Conservation (phyloP, 2,888 invertebrate genomes). For the Athetis lepigone region DNA sequence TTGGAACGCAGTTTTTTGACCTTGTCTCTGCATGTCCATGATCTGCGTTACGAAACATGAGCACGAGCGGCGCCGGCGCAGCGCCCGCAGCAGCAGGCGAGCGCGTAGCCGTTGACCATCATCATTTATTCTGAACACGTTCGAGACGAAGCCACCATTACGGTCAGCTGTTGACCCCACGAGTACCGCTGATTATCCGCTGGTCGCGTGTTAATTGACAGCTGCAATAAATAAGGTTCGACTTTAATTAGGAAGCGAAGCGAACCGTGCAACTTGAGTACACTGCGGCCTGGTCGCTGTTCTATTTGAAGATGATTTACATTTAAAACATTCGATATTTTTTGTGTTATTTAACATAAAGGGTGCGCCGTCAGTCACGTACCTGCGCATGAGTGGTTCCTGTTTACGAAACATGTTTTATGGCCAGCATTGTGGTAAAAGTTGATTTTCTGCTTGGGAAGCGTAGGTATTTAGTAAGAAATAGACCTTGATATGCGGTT, state of each 20-base stretch:
- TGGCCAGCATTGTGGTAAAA: slow-evolving; percentile 84
- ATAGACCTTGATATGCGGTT: slow-evolving; percentile 72
- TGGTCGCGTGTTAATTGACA: slow-evolving; percentile 25
- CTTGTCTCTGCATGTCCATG: slow-evolving; percentile 67
- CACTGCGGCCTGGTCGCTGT: slow-evolving; percentile 9
- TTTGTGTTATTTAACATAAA: slow-evolving; percentile 59
- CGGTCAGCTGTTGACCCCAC: slow-evolving; percentile 44
- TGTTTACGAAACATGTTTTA: slow-evolving; percentile 87
- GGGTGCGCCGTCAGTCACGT: slow-evolving; percentile 60
- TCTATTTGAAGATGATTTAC: slow-evolving; percentile 58
- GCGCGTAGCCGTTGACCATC: slow-evolving; percentile 45
- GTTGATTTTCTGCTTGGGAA: slow-evolving; percentile 86
- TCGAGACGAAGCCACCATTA: slow-evolving; percentile 44
- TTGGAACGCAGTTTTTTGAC: slow-evolving; percentile 65
- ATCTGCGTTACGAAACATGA: slow-evolving; percentile 66
- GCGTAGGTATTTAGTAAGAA: slow-evolving; percentile 74
- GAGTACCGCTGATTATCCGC: slow-evolving; percentile 17
- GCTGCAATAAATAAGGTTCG: slow-evolving; percentile 4
- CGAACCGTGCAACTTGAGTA: slow-evolving; percentile 36
- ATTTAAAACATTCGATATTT: slow-evolving; percentile 54
- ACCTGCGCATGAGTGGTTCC: slow-evolving; percentile 75
- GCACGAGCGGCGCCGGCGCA: slow-evolving; percentile 50
- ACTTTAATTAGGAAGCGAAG: slow-evolving; percentile 37
- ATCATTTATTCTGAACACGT: slow-evolving; percentile 56
- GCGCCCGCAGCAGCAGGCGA: slow-evolving; percentile 46